phyloP scores from a whole-genome alignment of 2,888 invertebrate species.

The Carterocephalus palaemon region DNA sequence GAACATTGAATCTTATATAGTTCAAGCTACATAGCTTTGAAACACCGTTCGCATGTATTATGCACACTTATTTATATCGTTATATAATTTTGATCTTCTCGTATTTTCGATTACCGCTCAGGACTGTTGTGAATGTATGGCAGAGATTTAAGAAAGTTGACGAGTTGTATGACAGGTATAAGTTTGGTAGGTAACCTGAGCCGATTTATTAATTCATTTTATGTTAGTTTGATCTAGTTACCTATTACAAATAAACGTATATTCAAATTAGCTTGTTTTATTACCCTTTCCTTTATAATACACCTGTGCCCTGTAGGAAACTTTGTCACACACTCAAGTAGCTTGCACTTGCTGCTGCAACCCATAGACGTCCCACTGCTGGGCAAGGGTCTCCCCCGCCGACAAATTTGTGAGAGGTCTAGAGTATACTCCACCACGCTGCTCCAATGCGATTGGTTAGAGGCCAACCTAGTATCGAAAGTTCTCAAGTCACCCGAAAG shows the following conservation, averaged over 20 bases:
- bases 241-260: conserved; percentile 64
- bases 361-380: too few relatives aligned
- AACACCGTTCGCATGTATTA: conserved; percentile 61
- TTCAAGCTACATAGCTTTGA: conserved; percentile 42
- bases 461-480: too few relatives aligned
- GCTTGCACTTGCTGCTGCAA: too few relatives aligned
- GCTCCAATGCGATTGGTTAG: too few relatives aligned
- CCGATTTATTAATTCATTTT: conserved; percentile 65
- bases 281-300: conserved; percentile 17
- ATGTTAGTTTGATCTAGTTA: conserved; percentile 64
- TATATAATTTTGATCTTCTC: conserved; percentile 63
- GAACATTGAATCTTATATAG: conserved; percentile 7
- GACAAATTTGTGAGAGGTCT: too few relatives aligned
- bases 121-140: conserved; percentile 48
- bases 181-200: conserved; percentile 47
- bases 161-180: conserved; percentile 46
- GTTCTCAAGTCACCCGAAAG: too few relatives aligned
- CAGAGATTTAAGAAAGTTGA: conserved; percentile 46
- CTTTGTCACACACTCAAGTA: too few relatives aligned
- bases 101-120: conserved; percentile 62
- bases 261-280: conserved; percentile 32
- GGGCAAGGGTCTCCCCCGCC: too few relatives aligned
- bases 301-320: too few relatives aligned
- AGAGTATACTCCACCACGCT: too few relatives aligned
- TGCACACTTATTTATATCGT: conserved; percentile 63